phyloP scores from a whole-genome alignment of 2,113 vertebrate species.

The Ailuropoda melanoleuca region DNA sequence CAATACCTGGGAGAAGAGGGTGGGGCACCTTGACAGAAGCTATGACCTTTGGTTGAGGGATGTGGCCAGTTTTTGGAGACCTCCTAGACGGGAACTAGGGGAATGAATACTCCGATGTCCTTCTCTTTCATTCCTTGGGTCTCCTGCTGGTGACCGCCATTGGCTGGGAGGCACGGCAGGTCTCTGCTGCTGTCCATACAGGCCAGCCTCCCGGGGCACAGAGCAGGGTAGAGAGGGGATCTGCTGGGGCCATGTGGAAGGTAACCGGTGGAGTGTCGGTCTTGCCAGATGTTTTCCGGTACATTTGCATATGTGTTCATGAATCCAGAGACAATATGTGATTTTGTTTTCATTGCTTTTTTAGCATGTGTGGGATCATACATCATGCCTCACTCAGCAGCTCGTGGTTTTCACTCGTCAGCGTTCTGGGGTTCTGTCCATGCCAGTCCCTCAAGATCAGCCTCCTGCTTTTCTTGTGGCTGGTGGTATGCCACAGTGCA shows the following conservation, averaged over 20 bases:
- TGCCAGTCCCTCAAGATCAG: neutral
- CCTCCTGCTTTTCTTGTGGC: neutral
- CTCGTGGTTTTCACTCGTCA: neutral
- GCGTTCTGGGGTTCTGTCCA: neutral
- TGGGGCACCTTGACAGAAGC: neutral
- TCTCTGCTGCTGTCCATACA: rapidly evolving
- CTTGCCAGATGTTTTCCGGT: neutral
- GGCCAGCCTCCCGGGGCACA: neutral
- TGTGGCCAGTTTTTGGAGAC: neutral
- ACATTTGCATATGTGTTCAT: neutral
- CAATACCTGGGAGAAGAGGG: neutral
- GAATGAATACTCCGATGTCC: neutral
- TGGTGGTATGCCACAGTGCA: neutral
- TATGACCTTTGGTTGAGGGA: neutral
- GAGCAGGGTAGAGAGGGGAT: neutral
- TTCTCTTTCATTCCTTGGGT: neutral
- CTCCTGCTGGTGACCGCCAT: neutral
- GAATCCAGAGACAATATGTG: neutral
- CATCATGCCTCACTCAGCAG: neutral
- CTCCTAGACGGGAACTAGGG: neutral
- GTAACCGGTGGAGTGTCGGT: neutral
- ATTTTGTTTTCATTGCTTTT: neutral
- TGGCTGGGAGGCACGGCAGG: neutral
- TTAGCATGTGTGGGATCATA: neutral
- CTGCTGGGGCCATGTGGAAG: neutral